Conservation (phyloP, 2,888 invertebrate genomes). For the Andrena praecox region DNA sequence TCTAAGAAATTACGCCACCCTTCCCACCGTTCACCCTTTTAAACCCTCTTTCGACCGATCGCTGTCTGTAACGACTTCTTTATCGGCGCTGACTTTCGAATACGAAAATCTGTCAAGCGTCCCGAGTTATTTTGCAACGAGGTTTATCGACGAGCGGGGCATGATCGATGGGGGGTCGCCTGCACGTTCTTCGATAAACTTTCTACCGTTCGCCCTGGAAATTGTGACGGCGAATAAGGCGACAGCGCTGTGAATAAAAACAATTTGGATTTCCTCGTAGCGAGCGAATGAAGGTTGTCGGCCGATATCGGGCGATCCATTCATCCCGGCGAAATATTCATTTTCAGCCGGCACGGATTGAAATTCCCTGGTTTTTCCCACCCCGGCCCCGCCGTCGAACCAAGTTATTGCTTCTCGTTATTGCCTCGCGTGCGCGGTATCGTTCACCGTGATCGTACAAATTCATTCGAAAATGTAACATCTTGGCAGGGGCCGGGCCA, state of each 20-base stretch:
- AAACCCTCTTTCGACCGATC: not conserved
- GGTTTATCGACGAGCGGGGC: constrained; percentile 23
- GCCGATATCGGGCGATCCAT: not conserved
- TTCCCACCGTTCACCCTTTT: not conserved
- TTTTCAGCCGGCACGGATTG: not conserved
- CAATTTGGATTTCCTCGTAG: constrained; percentile 20
- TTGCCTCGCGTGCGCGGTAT: not conserved
- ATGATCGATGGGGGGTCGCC: constrained; percentile 46
- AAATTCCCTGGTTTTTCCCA: not conserved
- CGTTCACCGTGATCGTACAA: constrained; percentile 8
- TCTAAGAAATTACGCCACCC: not conserved
- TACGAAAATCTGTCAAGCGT: constrained; percentile 23
- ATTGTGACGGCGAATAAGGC: constrained; percentile 36
- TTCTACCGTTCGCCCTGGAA: constrained; percentile 27
- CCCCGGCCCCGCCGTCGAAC: not conserved
- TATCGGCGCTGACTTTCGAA: constrained; percentile 1
- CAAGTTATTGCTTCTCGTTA: constrained; percentile 3
- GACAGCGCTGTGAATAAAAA: constrained; percentile 19
- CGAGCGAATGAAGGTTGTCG: constrained; percentile 13
- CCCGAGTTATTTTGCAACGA: constrained; percentile 15
- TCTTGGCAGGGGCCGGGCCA: not conserved
- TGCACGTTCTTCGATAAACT: constrained; percentile 52
- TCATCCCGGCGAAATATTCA: constrained; percentile 8
- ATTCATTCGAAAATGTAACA: not conserved
- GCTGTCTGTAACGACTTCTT: not conserved